These are phyloP conservation scores for Thalassoma bifasciatum DNA, from an alignment of 2,113 vertebrate genomes.

Conservation along the genomic window DNA sequence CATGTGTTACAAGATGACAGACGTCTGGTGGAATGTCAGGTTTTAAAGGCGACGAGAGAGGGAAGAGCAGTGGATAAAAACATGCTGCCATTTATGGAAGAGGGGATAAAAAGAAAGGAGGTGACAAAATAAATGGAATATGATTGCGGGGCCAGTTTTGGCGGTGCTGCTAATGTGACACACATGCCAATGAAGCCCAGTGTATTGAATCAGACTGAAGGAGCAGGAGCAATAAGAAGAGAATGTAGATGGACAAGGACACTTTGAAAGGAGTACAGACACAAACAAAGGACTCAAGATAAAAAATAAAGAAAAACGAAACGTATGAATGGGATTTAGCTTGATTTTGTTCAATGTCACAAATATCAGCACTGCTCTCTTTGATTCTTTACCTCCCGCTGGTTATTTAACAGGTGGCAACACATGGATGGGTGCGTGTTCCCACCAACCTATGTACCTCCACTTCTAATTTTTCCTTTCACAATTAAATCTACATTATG, in stretches of 20 bases:
- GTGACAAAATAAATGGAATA: conserved; percentile 42
- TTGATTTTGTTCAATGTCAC: conserved; percentile 14
- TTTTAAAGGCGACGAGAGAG: conserved; percentile 46
- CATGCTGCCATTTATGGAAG: conserved; percentile 28
- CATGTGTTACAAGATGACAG: conserved; percentile 69
- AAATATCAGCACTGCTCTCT: conserved; percentile 11
- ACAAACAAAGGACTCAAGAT: conserved; percentile 6
- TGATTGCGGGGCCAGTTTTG: conserved; percentile 28
- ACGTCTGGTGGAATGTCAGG: conserved; percentile 62
- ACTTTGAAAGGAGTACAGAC: conserved; percentile 25
- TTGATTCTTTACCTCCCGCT: conserved; percentile 24
- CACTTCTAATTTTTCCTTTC: conserved; percentile 59
- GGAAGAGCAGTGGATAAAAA: conserved; percentile 33
- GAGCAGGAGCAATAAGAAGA: background rate
- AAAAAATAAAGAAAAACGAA: conserved; percentile 8
- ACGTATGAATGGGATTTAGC: conserved; percentile 1
- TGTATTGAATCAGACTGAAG: conserved; percentile 37
- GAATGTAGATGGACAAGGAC: background rate
- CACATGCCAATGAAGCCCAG: conserved; percentile 35
- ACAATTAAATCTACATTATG: conserved; percentile 68
- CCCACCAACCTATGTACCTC: conserved; percentile 21
- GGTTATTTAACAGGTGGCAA: conserved; percentile 39
- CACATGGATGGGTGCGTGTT: conserved; percentile 33
- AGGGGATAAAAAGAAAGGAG: conserved; percentile 22
- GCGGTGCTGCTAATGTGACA: conserved; percentile 44